These are phyloP conservation scores for Mellivora capensis DNA, from an alignment of 2,113 vertebrate genomes.

Conservation along the genomic window DNA sequence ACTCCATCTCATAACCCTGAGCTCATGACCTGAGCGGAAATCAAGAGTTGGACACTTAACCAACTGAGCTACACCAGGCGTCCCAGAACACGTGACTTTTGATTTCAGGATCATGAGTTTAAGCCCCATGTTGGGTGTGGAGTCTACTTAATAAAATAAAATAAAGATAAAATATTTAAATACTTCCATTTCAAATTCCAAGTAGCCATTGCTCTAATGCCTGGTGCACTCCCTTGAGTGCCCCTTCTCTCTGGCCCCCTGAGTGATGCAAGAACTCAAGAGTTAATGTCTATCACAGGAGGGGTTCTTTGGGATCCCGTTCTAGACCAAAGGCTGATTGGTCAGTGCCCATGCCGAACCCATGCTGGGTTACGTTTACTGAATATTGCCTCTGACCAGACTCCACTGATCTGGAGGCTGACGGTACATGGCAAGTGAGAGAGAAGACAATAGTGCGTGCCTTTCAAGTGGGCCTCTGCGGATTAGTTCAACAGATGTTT, in stretches of 20 bases:
- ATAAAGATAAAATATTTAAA: constrained; percentile 9
- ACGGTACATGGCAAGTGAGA: background rate
- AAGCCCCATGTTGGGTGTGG: background rate
- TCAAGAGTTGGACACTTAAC: background rate
- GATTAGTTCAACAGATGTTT: background rate
- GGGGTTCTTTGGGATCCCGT: background rate
- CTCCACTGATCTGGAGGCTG: background rate
- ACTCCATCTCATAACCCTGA: background rate
- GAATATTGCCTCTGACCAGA: background rate
- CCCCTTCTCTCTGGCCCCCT: background rate
- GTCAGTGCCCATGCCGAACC: background rate
- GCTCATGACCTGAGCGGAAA: background rate
- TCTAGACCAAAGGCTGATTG: background rate
- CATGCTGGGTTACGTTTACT: background rate
- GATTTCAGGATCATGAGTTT: background rate
- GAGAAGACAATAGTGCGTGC: background rate
- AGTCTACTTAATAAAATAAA: background rate
- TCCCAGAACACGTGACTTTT: background rate
- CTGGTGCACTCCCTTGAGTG: accelerated
- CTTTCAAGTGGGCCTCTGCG: background rate
- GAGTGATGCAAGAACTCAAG: background rate
- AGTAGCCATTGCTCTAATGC: background rate
- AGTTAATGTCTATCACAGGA: background rate
- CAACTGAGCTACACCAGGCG: background rate
- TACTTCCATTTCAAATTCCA: background rate